Percentiles rank a stretch among this genome's conserved stretches.
Conservation (phyloP, 2,797 vertebrate genomes). For the Lithobates sylvaticus region DNA sequence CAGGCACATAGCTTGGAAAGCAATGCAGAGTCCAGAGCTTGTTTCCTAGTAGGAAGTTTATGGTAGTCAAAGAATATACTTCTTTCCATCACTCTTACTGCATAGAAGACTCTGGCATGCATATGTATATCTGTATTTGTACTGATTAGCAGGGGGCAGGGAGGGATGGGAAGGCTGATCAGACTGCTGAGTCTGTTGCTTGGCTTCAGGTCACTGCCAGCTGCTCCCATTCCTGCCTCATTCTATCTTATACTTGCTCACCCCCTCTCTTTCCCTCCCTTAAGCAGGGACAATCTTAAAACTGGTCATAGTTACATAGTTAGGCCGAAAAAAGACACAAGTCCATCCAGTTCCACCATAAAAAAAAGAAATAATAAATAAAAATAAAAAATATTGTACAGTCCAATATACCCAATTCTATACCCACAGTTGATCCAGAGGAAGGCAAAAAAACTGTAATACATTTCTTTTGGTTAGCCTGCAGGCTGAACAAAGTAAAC, state of each 20-base stretch:
- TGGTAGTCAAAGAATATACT: not conserved
- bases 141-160: constrained; percentile 51
- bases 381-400: too few species aligned
- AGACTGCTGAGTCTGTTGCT: constrained; percentile 57
- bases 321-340: too few species aligned
- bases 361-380: too few species aligned
- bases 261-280: not conserved
- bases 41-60: constrained; percentile 2
- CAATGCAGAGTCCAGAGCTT: not conserved
- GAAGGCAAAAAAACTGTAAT: too few species aligned
- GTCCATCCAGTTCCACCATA: too few species aligned
- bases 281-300: too few species aligned
- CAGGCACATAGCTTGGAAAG: not conserved
- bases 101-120: constrained; percentile 14
- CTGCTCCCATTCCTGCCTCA: constrained; percentile 35
- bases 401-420: too few species aligned
- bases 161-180: constrained; percentile 21
- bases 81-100: constrained; percentile 22
- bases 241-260: not conserved
- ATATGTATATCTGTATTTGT: constrained; percentile 6
- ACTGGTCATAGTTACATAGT: too few species aligned
- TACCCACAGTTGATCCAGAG: too few species aligned
- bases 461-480: too few species aligned
- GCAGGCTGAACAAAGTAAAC: too few species aligned
- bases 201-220: constrained; percentile 57